Conservation (phyloP, 1,140 invertebrate species). For the Aculops lycopersici region DNA sequence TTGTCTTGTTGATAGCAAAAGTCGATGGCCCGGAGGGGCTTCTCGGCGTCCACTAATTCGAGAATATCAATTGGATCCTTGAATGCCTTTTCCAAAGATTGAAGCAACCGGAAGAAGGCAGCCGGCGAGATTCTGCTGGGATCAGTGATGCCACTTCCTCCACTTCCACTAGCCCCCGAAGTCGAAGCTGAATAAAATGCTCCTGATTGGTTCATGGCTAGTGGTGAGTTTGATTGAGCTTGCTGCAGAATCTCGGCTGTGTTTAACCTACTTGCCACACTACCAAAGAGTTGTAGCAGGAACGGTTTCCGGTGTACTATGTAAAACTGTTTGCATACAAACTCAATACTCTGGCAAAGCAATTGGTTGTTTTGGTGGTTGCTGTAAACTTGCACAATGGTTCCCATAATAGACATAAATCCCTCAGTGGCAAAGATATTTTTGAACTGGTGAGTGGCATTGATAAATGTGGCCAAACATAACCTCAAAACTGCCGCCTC, state of each 20-base stretch:
- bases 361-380: slow-evolving; percentile 79
- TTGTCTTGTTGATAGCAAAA: slow-evolving; percentile 86
- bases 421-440: slow-evolving; percentile 94
- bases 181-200: not conserved
- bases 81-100: slow-evolving; percentile 55
- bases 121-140: slow-evolving; percentile 10
- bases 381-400: slow-evolving; percentile 72
- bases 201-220: not conserved
- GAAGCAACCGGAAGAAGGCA: slow-evolving; percentile 13
- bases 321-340: slow-evolving; percentile 92
- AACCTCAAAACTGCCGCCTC: slow-evolving; percentile 75
- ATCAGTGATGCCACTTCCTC: not conserved
- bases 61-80: slow-evolving; percentile 77
- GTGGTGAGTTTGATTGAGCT: not conserved
- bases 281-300: slow-evolving; percentile 93
- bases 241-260: slow-evolving; percentile 18
- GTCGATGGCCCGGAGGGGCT: slow-evolving; percentile 78
- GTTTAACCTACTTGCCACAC: slow-evolving; percentile 74
- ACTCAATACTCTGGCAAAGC: slow-evolving; percentile 76
- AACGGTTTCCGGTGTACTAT: slow-evolving; percentile 91
- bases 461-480: slow-evolving; percentile 83
- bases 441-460: slow-evolving; percentile 88
- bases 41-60: slow-evolving; percentile 73
- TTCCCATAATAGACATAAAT: slow-evolving; percentile 78
- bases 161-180: not conserved